These are phyloP conservation scores for Dendrocopos noguchii DNA, from an alignment of 2,113 vertebrate species.

Conservation along the genomic window DNA sequence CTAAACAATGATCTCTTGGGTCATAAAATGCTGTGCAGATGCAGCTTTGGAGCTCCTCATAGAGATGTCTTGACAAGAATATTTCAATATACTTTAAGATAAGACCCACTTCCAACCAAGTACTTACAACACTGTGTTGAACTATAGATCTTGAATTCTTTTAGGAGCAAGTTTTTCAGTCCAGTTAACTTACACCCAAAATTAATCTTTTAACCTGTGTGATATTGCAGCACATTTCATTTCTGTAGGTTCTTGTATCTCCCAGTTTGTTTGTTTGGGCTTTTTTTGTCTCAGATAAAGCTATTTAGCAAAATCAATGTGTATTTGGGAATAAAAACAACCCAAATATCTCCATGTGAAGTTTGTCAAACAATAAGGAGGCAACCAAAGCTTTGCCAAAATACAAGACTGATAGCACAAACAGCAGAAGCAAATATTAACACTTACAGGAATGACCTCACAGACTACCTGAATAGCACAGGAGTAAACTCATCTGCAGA, in stretches of 20 bases:
- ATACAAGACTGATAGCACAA: not conserved
- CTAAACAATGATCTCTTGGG: not conserved
- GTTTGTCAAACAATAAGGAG: not conserved
- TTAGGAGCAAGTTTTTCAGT: not conserved
- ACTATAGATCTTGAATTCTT: not conserved
- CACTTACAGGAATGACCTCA: not conserved
- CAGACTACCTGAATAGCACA: not conserved
- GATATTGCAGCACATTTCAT: not conserved
- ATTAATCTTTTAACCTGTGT: not conserved
- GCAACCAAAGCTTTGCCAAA: not conserved
- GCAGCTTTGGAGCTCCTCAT: not conserved
- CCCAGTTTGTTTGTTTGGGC: accelerated
- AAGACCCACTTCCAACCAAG: not conserved
- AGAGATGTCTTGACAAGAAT: not conserved
- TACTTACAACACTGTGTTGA: not conserved
- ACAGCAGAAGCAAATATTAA: not conserved
- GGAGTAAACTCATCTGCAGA: not conserved
- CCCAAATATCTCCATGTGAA: not conserved
- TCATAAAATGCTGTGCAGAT: not conserved
- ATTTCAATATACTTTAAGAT: not conserved
- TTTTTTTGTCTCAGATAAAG: not conserved
- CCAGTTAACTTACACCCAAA: not conserved
- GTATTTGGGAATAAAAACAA: not conserved
- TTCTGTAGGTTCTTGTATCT: not conserved
- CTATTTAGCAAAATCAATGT: not conserved